phyloP scores from a whole-genome alignment of 2,888 invertebrate genomes.

The Xestia sexstrigata region DNA sequence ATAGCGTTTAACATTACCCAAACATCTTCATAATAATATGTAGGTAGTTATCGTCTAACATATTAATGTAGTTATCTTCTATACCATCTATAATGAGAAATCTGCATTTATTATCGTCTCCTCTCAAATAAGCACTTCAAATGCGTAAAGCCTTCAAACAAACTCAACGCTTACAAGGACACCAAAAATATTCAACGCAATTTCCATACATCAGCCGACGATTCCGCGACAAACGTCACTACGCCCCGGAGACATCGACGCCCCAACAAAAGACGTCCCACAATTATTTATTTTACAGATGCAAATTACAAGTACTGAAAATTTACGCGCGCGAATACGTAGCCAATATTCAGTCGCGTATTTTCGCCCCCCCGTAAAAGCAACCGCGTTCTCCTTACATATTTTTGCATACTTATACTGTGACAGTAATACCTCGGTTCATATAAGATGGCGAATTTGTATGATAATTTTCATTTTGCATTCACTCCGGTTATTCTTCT shows the following conservation, averaged over 20 bases:
- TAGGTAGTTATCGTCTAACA: neutral
- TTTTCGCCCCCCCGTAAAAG: slow-evolving; percentile 81
- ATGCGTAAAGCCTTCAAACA: slow-evolving; percentile 29
- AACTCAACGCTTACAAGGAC: slow-evolving; percentile 31
- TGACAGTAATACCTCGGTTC: slow-evolving; percentile 85
- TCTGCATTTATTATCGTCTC: neutral
- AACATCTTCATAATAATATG: neutral
- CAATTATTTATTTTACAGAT: slow-evolving; percentile 83
- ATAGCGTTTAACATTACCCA: neutral
- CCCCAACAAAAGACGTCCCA: slow-evolving; percentile 68
- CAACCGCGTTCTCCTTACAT: slow-evolving; percentile 83
- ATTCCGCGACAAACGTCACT: slow-evolving; percentile 39
- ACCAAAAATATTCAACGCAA: slow-evolving; percentile 48
- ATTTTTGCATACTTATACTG: slow-evolving; percentile 88
- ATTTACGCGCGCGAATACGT: slow-evolving; percentile 78
- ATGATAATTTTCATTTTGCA: slow-evolving; percentile 91
- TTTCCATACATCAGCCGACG: slow-evolving; percentile 59
- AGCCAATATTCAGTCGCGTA: slow-evolving; percentile 76
- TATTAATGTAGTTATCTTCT: neutral
- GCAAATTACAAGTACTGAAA: slow-evolving; percentile 78
- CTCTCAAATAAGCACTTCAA: slow-evolving; percentile 31
- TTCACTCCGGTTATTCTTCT: slow-evolving; percentile 88
- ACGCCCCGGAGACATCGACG: slow-evolving; percentile 60
- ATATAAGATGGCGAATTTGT: slow-evolving; percentile 89
- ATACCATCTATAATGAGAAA: neutral